phyloP scores from a whole-genome alignment of 2,888 invertebrate species.

The Ectemnius cavifrons region DNA sequence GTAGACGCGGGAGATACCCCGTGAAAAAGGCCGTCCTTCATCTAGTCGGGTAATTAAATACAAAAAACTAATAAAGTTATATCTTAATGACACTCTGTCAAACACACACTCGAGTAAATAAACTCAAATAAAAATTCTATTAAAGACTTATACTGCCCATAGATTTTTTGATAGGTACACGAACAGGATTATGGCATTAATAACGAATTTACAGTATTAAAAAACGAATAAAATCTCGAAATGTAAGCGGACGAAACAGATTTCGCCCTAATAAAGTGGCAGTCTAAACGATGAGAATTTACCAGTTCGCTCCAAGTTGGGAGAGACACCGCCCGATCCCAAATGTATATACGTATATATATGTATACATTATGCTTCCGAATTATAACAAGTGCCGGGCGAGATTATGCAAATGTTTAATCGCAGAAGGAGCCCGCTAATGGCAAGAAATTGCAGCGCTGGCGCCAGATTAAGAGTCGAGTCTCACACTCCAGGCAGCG shows the following conservation, averaged over 20 bases:
- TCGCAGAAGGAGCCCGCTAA: constrained; percentile 73
- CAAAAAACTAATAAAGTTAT: too few species aligned
- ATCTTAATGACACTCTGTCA: too few species aligned
- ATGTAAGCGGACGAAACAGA: not conserved
- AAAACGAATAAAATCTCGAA: constrained; percentile 20
- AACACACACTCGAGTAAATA: too few species aligned
- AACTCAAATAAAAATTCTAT: too few species aligned
- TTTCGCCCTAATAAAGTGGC: too few species aligned
- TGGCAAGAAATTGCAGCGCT: constrained; percentile 77
- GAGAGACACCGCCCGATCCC: constrained; percentile 20
- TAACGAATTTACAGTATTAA: not conserved
- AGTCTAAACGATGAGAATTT: too few species aligned
- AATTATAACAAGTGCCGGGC: constrained; percentile 66
- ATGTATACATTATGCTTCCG: constrained; percentile 57
- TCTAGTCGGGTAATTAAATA: too few species aligned
- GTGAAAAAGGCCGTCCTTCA: too few species aligned
- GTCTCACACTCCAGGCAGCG: constrained; percentile 61
- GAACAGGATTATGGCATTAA: too few species aligned
- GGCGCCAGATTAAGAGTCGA: constrained; percentile 74
- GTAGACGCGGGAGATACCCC: too few species aligned
- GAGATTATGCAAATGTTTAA: constrained; percentile 77
- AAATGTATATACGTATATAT: constrained; percentile 52
- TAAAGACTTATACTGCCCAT: too few species aligned
- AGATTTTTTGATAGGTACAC: too few species aligned
- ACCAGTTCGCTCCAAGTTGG: not conserved